Percentiles rank a stretch among this genome's conserved stretches.
Conservation (phyloP, 2,113 vertebrate genomes). For the Rynchops niger region DNA sequence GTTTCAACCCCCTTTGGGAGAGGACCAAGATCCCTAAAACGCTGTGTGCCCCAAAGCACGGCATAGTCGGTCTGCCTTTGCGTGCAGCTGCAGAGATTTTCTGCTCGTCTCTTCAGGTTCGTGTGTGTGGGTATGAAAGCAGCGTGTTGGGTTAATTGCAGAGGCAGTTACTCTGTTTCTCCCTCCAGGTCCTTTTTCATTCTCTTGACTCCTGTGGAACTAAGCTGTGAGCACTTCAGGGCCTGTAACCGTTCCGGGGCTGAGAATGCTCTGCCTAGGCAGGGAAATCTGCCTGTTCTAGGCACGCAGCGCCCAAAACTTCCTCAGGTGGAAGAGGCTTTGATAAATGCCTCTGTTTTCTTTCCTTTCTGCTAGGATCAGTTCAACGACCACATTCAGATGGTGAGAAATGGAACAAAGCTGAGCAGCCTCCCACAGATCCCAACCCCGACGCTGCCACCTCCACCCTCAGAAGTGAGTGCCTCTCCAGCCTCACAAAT, state of each 20-base stretch:
- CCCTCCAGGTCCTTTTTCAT: neutral
- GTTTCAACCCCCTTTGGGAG: neutral
- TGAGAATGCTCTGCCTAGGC: neutral
- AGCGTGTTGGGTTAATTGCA: too few relatives aligned
- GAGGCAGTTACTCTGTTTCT: neutral
- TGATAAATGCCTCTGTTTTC: fast-evolving
- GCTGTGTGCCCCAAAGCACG: fast-evolving
- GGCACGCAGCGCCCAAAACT: neutral
- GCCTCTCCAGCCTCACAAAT: neutral
- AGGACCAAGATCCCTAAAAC: too few relatives aligned
- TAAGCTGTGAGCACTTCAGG: fast-evolving
- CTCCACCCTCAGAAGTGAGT: slow-evolving; percentile 82
- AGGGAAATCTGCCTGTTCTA: neutral
- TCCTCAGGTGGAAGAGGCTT: neutral
- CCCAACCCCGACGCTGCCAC: slow-evolving; percentile 79
- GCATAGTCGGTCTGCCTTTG: neutral
- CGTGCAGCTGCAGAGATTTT: neutral
- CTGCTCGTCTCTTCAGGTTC: neutral
- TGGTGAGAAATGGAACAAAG: slow-evolving; percentile 82
- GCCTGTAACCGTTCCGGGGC: neutral
- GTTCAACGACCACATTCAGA: slow-evolving; percentile 85
- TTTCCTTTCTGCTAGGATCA: slow-evolving; percentile 67
- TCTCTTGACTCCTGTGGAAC: neutral
- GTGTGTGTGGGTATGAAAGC: fast-evolving
- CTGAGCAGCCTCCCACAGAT: slow-evolving; percentile 85